phyloP scores from a whole-genome alignment of 2,113 vertebrate genomes.

The Odocoileus virginianus region DNA sequence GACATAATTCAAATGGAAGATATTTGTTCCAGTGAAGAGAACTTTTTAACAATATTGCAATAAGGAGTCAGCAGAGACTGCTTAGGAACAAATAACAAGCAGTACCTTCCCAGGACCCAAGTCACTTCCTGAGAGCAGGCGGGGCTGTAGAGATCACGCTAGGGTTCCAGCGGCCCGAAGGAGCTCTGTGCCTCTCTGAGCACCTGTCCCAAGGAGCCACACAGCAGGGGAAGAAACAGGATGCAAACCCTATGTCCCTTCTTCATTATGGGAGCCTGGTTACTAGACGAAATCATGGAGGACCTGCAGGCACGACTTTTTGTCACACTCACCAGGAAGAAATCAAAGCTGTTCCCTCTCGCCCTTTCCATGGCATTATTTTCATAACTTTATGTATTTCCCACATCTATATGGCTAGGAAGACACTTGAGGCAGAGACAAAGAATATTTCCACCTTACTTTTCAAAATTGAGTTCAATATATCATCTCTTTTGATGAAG shows the following conservation, averaged over 20 bases:
- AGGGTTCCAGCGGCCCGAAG: neutral
- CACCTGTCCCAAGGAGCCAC: neutral
- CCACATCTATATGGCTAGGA: neutral
- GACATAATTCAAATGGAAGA: conserved; percentile 64
- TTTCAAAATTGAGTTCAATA: neutral
- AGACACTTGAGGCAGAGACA: neutral
- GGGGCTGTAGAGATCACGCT: neutral
- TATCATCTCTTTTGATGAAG: neutral
- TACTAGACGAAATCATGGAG: neutral
- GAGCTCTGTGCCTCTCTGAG: neutral
- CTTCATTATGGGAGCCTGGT: neutral
- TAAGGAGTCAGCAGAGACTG: neutral
- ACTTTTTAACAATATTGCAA: conserved; percentile 44
- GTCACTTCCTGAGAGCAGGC: neutral
- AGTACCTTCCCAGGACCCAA: neutral
- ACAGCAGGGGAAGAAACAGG: neutral
- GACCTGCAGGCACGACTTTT: neutral
- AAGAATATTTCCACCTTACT: neutral
- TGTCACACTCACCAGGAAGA: neutral
- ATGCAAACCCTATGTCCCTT: neutral
- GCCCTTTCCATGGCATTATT: neutral
- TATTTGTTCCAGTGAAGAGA: conserved; percentile 57
- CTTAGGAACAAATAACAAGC: neutral
- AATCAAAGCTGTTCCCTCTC: neutral
- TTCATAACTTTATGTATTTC: neutral